Base-by-base conservation (phyloP, 2,888 invertebrate species). In the Timema podura region DNA sequence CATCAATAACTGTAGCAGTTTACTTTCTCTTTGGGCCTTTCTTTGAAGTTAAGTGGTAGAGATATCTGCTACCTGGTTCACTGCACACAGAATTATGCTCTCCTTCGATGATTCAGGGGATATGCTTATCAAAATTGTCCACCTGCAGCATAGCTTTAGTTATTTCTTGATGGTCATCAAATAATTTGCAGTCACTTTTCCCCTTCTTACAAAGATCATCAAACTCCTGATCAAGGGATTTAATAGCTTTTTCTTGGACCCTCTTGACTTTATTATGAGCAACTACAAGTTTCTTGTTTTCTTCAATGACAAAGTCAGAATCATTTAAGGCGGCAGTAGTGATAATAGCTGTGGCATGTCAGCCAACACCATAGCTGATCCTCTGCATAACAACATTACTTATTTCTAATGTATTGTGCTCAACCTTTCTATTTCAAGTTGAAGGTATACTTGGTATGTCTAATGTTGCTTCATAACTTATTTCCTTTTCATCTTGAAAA, bases 1-100 rank as follows among this genome's bases (percentile, higher is more conserved):
- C 46, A 49, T n/a, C 67, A 67, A 67, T 67, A 16, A 67, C 49
- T 67, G n/a, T 51, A 67, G 11, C 67, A 51, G 49, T 5, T 51
- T 67, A 51, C 6, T 16, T 51, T 45, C 30, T 64, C 13, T 8
- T 64, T 64, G 44, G 9, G 46, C n/a, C 46, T 64, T 64, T 64
- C 5, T 64, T 44, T 64, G 64, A 44, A 64, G 46, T 10, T 5
- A 64, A 64, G 30, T 64, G 15, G 46, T 30, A 6, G 30, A 64
- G 64, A 64, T 15, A 64, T 44, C 16, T 10, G 7, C 13, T 13
- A 30, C 64, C 51, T 51, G 51, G 51, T n/a, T 51, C 51, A 51
- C 51, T 3, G 51, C 51, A 51, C n/a, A 67, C 49, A 48, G 48
- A 48, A 45, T 67, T 45, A 15, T 59, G 68, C 15, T 68, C 15